Base-by-base conservation (phyloP, 1,140 invertebrate species). In the Drosophila pseudoananassae region DNA sequence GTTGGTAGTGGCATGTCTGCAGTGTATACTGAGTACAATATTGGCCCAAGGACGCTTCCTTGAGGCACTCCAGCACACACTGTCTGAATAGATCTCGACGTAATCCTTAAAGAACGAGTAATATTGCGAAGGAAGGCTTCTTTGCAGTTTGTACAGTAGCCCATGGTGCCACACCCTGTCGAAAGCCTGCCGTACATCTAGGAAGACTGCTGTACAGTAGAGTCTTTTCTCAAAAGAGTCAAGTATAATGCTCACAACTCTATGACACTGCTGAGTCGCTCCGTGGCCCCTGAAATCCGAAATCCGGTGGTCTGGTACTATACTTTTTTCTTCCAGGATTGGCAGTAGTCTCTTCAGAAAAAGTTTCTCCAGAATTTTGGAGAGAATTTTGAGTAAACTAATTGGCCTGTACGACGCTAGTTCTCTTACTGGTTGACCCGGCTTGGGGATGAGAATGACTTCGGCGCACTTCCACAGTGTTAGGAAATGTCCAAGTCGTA, bases 401-500 rank as follows among this genome's bases (percentile, higher is more conserved):
- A 29, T 29, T 29, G 27, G 27, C 27, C 27, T 29, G 27, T 29
- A 29, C 27, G 27, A 29, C 27, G 27, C 27, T 29, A 29, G 27
- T 8, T 29, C 27, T 29, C 3, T 29, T 29, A 29, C 27, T 29
- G 27, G 27, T 4, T 29, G 3, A 29, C 27, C 27, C 27, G 27
- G 27, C 27, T 29, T 29, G 27, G 27, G 27, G 27, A 29, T 20
- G 20, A 20, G 20, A 20, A 20, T 20, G 20, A 20, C 20, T 20
- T 20, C 20, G 20, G 20, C 20, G 5, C 27, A 29, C 8, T 29
- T 29, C 27, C 27, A 29, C 27, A 4, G 27, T 29, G 27, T 56
- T 45, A 7, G 29, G 12, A 53, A 68, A 68, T 6, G n/a, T 1
- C 27, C 65, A 53, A 20, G 20, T 20, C 20, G 20, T 20, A 20